These are phyloP conservation scores for Brachyalestes nurse DNA, from an alignment of 2,797 vertebrate genomes.

Conservation along the genomic window DNA sequence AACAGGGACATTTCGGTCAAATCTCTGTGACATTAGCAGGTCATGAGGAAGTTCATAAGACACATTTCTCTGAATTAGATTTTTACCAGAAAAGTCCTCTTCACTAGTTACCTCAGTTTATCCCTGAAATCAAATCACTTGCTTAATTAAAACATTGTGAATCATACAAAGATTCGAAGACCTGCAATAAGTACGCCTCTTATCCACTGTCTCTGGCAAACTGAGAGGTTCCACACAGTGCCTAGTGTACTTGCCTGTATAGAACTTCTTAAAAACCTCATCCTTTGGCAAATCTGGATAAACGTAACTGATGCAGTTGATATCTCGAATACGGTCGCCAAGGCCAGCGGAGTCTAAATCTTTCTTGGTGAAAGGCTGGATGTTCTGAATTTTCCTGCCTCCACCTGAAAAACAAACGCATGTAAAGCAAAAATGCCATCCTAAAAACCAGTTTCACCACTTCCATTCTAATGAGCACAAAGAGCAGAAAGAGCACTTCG, in stretches of 20 bases:
- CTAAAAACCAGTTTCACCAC: too few relatives aligned
- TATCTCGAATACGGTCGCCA: slow-evolving; percentile 90
- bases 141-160: too few relatives aligned
- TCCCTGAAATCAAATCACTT: too few relatives aligned
- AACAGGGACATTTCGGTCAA: too few relatives aligned
- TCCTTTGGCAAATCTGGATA: slow-evolving; percentile 86
- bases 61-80: too few relatives aligned
- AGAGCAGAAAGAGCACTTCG: too few relatives aligned
- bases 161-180: too few relatives aligned
- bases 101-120: too few relatives aligned
- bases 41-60: too few relatives aligned
- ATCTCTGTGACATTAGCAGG: too few relatives aligned
- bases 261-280: slow-evolving; percentile 88
- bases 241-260: slow-evolving; percentile 80
- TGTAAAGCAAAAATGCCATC: neutral
- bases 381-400: slow-evolving; percentile 89
- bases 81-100: too few relatives aligned
- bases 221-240: neutral
- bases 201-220: neutral
- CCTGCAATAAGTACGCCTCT: neutral
- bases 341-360: slow-evolving; percentile 91
- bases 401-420: slow-evolving; percentile 67
- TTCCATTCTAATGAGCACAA: too few relatives aligned
- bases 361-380: slow-evolving; percentile 93
- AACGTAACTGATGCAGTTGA: slow-evolving; percentile 83